These are phyloP conservation scores for Podarcis lilfordi DNA, from an alignment of 2,797 vertebrate genomes.

Conservation along the genomic window DNA sequence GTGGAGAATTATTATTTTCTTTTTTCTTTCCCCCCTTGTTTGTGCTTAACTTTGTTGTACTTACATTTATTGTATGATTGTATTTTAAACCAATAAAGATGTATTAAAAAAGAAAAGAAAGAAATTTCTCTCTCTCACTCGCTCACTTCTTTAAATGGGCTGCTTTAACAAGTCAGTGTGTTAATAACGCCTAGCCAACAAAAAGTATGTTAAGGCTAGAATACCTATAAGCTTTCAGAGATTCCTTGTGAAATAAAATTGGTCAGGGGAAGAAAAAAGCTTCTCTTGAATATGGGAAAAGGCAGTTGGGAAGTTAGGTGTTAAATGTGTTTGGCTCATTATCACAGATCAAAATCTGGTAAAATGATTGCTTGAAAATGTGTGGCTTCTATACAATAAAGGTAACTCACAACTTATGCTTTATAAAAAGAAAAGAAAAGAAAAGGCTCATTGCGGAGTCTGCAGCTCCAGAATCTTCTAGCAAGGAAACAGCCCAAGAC, in stretches of 20 bases:
- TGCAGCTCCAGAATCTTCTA: no score
- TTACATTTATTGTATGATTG: no score
- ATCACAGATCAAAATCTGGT: constrained; percentile 50
- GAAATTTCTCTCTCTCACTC: constrained; percentile 7
- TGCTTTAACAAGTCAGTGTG: constrained; percentile 62
- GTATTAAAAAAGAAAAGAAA: neutral
- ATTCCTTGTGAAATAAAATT: constrained; percentile 63
- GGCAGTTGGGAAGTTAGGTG: constrained; percentile 48
- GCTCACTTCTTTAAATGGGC: constrained; percentile 49
- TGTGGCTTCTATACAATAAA: constrained; percentile 68
- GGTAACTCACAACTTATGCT: constrained; percentile 48
- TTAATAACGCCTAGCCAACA: constrained; percentile 61
- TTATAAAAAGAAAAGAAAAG: no score
- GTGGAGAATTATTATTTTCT: no score
- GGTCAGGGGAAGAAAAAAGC: constrained; percentile 39
- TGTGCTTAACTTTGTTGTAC: no score
- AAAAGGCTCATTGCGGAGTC: no score
- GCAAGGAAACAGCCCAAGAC: no score
- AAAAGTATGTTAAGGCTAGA: constrained; percentile 56
- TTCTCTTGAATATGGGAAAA: constrained; percentile 60
- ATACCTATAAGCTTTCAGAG: constrained; percentile 58
- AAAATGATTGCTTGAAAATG: constrained; percentile 57
- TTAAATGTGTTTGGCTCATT: constrained; percentile 58
- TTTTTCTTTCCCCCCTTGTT: no score
- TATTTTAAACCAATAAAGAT: no score